Conservation (phyloP, 2,113 vertebrate genomes). For the Diglossa brunneiventris region DNA sequence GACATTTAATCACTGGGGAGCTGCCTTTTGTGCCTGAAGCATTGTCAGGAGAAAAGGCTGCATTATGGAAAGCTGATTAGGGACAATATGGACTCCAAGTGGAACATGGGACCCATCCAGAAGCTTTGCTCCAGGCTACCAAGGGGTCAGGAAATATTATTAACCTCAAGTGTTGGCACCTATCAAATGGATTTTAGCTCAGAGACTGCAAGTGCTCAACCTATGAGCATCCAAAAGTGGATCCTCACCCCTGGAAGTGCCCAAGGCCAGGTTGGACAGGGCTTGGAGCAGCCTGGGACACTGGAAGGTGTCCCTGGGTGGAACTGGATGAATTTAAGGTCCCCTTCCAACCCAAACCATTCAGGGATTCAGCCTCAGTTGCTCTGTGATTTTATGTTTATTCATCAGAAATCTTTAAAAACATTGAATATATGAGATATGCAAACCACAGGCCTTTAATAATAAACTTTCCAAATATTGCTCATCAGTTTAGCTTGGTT, state of each 20-base stretch:
- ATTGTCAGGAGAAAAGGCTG: background rate
- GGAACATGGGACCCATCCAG: background rate
- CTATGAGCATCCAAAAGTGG: background rate
- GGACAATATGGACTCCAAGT: background rate
- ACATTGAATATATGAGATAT: rapidly evolving
- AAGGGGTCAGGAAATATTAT: background rate
- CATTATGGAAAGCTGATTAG: background rate
- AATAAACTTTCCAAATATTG: background rate
- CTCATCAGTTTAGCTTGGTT: background rate
- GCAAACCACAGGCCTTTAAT: background rate
- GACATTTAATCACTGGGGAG: background rate
- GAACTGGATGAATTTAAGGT: background rate
- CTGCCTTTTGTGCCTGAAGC: background rate
- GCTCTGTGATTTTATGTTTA: background rate
- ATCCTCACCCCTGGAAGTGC: background rate
- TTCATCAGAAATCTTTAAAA: background rate
- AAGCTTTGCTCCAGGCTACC: background rate
- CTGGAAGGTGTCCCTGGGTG: background rate
- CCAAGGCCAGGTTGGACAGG: background rate
- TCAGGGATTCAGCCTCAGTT: background rate
- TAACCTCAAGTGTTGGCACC: background rate
- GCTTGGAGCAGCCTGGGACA: background rate
- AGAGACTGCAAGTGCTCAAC: background rate
- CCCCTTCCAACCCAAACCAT: background rate
- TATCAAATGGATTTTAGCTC: background rate